Base-by-base conservation (phyloP, 2,113 vertebrate genomes). In the Martes martes region DNA sequence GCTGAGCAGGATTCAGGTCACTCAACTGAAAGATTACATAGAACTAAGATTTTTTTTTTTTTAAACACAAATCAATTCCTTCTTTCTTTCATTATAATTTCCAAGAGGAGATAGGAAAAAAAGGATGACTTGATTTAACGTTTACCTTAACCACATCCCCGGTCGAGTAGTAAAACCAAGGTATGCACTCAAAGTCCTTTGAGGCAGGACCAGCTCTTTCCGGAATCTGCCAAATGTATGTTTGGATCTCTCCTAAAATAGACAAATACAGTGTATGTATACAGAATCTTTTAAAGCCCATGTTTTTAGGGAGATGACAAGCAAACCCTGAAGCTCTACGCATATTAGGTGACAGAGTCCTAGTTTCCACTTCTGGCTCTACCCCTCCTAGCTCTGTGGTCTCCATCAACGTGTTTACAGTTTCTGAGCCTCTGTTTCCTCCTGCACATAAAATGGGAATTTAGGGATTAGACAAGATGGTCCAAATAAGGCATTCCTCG, bases 91-190 rank as follows among this genome's bases (percentile, higher is more conserved):
- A 4, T 81, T 85, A 78, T 74, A 69, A 74, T 92, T 89, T 91
- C 61, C 50, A 88, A 33, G 31, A 92, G 26, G 31, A 91, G 57
- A 55, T 26, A 45, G 3, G 2, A 63, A 61, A 23, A 92, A 71
- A 86, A 39, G 1, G 24, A 11, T 18, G n/a, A 88, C 18, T 42
- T 83, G 18, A 26, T 86, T 83, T 74, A 57, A 95, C 45, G 2
- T 74, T 97, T 98, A 99, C 99, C 99, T 99, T 99, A 74, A 92
- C 39, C 67, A 97, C 89, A 78, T 99, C 98, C 50, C 98, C 98
- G n/a, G 98, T 98, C 7, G 99, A 99, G 97, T 98, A 99, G 88
- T 99, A 99, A 1, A 99, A 98, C 93, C 98, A 99, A 78, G 99
- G 98, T 61, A 98, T 97, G 76, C 99, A 99, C 52, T 98, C 94